Base-by-base conservation (phyloP, 2,113 vertebrate genomes). In the Pardalotus punctatus region DNA sequence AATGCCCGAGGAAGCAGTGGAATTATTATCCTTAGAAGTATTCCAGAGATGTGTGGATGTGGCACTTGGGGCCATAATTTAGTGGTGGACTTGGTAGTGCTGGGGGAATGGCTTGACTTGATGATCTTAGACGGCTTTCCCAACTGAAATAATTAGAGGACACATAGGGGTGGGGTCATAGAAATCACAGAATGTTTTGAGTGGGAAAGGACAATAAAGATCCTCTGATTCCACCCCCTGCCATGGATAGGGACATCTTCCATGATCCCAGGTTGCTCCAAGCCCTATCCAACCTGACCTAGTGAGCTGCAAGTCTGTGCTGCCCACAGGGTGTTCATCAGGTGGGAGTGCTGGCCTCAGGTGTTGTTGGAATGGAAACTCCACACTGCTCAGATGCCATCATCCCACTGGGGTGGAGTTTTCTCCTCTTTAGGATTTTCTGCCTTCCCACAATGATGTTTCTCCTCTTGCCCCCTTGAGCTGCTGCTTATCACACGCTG, bases 251-350 rank as follows among this genome's bases (percentile, higher is more conserved):
- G 62, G 48, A 31, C 47, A 61, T 20, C 21, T 61, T 31, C 62
- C 21, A 15, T 40, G 35, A 0, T 6, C 25, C 47, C 70, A 89
- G 54, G 16, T 1, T 47, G 24, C 40, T 82, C 70, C 70, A 76
- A 48, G 25, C 40, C n/a, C 54, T 5, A 11, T 18, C 47, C 61
- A 61, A 0, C 38, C 21, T 23, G 29, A 1, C 11, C n/a, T 10
- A 6, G 27, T 54, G 73, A 89, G 61, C 35, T 76, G 6, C 21
- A 35, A 15, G 14, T 28, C 65, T 27, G 2, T 58, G 42, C 50
- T 86, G 82, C 60, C 76, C 67, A 6, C 17, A 29, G 3, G 1
- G 21, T 0, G 4, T 10, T 38, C 2, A 1, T 5, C 0, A 2
- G 14, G 19, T 58, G 43, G 29, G 35, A 62, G 14, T 14, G 5